Evolutionary conservation across 2,888 invertebrate genomes (phyloP).

Genomic region (Trilocha varians): DNA sequence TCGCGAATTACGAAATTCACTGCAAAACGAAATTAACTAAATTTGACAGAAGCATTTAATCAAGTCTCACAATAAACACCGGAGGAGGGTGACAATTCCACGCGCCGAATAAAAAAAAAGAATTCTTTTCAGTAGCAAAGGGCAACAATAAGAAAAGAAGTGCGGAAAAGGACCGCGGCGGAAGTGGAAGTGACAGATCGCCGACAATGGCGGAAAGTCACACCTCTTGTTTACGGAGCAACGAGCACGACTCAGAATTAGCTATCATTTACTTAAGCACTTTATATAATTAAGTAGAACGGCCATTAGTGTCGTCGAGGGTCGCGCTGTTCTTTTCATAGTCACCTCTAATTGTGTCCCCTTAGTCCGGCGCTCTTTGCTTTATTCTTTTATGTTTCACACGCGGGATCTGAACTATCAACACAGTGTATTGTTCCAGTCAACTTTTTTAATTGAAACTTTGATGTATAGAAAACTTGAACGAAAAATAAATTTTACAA

Average conservation of each 20-base stretch:
- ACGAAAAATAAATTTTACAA: background rate
- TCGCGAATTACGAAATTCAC: background rate
- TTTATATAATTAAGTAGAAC: conserved; percentile 68
- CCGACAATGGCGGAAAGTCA: conserved; percentile 69
- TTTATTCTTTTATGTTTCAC: conserved; percentile 2
- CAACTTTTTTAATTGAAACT: too few relatives aligned
- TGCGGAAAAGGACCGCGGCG: conserved; percentile 45
- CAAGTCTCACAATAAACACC: conserved; percentile 61
- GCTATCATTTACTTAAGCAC: conserved; percentile 72
- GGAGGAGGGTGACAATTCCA: conserved; percentile 67
- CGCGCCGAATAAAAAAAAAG: conserved; percentile 50
- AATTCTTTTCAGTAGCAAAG: conserved; percentile 59
- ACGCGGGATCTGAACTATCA: background rate
- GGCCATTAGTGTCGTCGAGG: conserved; percentile 54
- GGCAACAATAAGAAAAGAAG: conserved; percentile 66
- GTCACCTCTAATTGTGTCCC: conserved; percentile 44
- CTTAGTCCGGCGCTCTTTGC: conserved; percentile 24
- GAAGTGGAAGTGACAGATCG: conserved; percentile 72
- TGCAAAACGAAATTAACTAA: conserved; percentile 48
- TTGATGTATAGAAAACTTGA: background rate
- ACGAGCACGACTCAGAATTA: conserved; percentile 52
- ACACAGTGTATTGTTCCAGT: too few relatives aligned
- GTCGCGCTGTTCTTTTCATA: conserved; percentile 55
- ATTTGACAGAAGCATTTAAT: conserved; percentile 64
- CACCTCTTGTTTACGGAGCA: conserved; percentile 68